Conservation (phyloP, 2,113 vertebrate genomes). For the Mobula birostris region DNA sequence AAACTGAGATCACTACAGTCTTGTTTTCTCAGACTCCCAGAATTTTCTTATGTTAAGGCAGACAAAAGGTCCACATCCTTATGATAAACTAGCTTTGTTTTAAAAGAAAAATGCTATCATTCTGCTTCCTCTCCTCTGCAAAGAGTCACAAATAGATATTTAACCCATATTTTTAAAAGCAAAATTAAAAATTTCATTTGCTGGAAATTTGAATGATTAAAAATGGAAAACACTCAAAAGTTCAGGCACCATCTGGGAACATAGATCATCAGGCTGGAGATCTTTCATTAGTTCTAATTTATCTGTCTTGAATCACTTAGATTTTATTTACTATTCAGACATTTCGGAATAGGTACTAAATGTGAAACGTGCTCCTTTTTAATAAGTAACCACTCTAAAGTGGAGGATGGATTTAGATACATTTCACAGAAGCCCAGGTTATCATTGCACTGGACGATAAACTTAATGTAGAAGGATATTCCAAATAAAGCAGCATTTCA, state of each 20-base stretch:
- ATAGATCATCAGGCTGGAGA: no score
- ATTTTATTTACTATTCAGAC: no score
- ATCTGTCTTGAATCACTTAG: no score
- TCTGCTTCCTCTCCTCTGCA: background rate
- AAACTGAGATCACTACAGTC: background rate
- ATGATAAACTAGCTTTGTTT: background rate
- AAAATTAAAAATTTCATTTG: no score
- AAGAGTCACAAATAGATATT: background rate
- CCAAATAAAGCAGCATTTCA: background rate
- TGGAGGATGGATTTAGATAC: background rate
- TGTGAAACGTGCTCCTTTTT: background rate
- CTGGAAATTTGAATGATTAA: no score
- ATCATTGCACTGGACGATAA: background rate
- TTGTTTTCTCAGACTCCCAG: background rate
- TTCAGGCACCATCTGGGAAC: no score
- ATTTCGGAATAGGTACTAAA: background rate
- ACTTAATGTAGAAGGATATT: background rate
- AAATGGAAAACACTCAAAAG: no score
- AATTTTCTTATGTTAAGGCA: background rate
- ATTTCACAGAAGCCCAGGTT: background rate
- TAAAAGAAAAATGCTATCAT: background rate
- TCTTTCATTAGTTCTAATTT: no score
- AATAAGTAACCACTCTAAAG: background rate
- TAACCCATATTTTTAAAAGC: background rate
- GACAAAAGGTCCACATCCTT: background rate